A percentile compares a stretch with the other conserved stretches of the same genome.
Conservation (phyloP, 2,888 invertebrate species). For the Zele albiditarsus region DNA sequence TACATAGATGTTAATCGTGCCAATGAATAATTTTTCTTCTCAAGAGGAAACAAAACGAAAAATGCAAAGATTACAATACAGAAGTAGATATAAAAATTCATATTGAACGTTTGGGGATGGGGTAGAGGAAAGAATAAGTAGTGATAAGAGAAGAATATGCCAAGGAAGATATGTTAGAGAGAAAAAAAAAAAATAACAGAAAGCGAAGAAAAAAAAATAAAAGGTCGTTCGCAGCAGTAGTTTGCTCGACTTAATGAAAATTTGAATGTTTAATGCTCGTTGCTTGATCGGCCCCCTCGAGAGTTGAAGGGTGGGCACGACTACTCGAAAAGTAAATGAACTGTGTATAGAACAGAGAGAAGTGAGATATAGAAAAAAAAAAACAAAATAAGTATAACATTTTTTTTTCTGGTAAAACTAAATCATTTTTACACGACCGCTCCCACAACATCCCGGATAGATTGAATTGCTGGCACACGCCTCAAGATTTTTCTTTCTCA, state of each 20-base stretch:
- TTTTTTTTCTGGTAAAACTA: constrained; percentile 27
- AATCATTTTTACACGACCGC: constrained; percentile 32
- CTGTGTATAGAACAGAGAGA: neutral
- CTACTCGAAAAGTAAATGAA: constrained; percentile 15
- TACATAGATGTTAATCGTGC: neutral
- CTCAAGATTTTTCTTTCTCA: constrained; percentile 12
- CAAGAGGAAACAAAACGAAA: neutral
- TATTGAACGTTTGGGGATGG: neutral
- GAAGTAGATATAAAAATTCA: neutral
- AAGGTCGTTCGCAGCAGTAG: constrained; percentile 37
- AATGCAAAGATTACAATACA: neutral
- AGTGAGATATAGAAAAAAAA: constrained; percentile 26
- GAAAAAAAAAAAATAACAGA: neutral
- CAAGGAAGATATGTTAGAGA: neutral
- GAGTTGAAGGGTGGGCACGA: constrained; percentile 1
- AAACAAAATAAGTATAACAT: constrained; percentile 29
- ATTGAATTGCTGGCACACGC: constrained; percentile 22
- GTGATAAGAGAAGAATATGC: neutral
- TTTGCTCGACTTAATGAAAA: constrained; percentile 62
- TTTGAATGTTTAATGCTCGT: constrained; percentile 60
- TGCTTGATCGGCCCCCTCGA: constrained; percentile 29
- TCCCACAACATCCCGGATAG: neutral
- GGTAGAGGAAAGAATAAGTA: neutral
- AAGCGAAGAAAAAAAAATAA: constrained; percentile 5
- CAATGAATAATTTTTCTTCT: constrained; percentile 12